Percentiles rank a stretch among this genome's conserved stretches.
Evolutionary conservation across 2,888 invertebrate genomes (phyloP).

Genomic region (Oscheius sp.): DNA sequence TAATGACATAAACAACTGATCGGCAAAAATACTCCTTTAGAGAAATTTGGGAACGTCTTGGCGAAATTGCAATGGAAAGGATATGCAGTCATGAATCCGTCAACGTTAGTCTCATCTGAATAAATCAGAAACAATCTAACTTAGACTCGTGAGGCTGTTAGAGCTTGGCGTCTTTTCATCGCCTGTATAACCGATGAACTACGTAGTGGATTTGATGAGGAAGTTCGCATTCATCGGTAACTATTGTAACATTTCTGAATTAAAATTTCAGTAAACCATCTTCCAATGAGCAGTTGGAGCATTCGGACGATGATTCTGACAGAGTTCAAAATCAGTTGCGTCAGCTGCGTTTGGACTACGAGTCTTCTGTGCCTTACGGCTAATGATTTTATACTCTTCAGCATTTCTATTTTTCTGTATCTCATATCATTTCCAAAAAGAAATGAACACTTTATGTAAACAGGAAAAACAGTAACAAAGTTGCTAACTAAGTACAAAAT

Average conservation of each 20-base stretch:
- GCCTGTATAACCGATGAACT: conserved; percentile 68
- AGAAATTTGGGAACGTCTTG: conserved; percentile 68
- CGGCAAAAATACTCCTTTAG: too few relatives aligned
- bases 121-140: not conserved
- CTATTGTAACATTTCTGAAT: not conserved
- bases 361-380: conserved; percentile 24
- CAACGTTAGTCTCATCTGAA: conserved; percentile 32
- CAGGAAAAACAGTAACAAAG: conserved; percentile 2
- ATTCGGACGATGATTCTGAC: conserved; percentile 37
- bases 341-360: conserved; percentile 50
- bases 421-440: conserved; percentile 13
- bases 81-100: conserved; percentile 55
- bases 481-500: not conserved
- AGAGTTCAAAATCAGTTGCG: conserved; percentile 41
- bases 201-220: conserved; percentile 66
- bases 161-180: conserved; percentile 67
- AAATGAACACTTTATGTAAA: conserved; percentile 1
- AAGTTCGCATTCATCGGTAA: conserved; percentile 37
- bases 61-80: conserved; percentile 69
- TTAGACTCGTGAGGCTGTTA: conserved; percentile 65
- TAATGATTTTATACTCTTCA: not conserved
- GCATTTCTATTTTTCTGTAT: not conserved
- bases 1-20: not conserved
- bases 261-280: conserved; percentile 48
- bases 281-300: conserved; percentile 51